Base-by-base conservation (phyloP, 2,888 invertebrate species). In the Herminia tarsipennalis region DNA sequence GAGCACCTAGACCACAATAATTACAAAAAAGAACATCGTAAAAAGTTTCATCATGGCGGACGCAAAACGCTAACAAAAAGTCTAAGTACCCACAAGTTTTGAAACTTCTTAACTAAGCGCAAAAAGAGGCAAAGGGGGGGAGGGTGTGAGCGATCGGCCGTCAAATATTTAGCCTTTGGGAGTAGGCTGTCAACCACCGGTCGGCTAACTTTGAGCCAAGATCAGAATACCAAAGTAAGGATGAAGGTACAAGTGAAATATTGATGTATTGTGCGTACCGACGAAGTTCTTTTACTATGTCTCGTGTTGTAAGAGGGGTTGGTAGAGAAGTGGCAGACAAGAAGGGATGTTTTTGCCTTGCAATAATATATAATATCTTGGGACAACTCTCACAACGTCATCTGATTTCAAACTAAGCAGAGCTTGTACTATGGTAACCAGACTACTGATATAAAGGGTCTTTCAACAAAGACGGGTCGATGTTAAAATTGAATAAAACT, bases 121-220 rank as follows among this genome's bases (percentile, higher is more conserved):
- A 51, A 39, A 49, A 45, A 52, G 20, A 32, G 21, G 9, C 4
- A 41, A 58, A 35, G 22, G 16, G 42, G 44, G 39, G 9, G 36
- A 47, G 51, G 52, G 41, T 52, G 64, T 61, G 61, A 66, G 64
- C 56, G 57, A 63, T 66, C 56, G 48, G 40, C 59, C 56, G 52
- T 61, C 66, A 58, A 70, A 67, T 66, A 60, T 67, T 59, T 51
- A 52, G 61, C 70, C 57, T 54, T 41, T 51, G 53, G 55, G 55
- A 50, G 47, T 57, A 42, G 13, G 55, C 59, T 66, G 71, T 68
- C 70, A 67, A 60, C 64, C 61, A 52, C 48, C 59, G 20, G 43
- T 16, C 33, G 47, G 28, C 40, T 45, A 57, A 70, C 65, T 70
- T 66, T 10, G 39, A 12, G 38, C 40, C 49, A 48, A 49, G 43